Evolutionary conservation across 2,888 invertebrate species (phyloP), one percentile per base, ranked within the genome.

Genomic region (Tiliacea aurago): DNA sequence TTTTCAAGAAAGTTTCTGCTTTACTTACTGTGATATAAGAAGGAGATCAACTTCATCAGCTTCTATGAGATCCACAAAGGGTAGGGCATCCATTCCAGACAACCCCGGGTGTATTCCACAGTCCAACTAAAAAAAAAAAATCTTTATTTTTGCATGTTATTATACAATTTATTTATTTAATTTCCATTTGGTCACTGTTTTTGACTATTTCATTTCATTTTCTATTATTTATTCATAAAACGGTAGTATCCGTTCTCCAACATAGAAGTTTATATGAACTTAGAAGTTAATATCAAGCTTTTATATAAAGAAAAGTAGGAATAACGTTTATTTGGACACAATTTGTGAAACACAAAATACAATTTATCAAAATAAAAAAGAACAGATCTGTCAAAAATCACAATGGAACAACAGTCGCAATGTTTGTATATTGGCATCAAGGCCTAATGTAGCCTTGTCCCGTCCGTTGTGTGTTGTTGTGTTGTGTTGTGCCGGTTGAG

Each of bases 41-140:
- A 99, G 96, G 33, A 99, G 95, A 91, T 99, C 98, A 78, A 99
- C 99, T 96, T 99, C 99, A 93, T 99, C 99, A 0, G 99, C 99
- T 94, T 99, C 99, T 78, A 99, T 99, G 77, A 99, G 96, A 95
- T 99, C 99, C 55, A 99, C 98, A 93, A 99, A 99, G 0, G 99
- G 99, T 51, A 99, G 95, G 2, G 99, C 99, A 93, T 99, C 99
- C 98, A 99, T 99, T 65, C 99, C 99, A 7, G 98, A 98, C 74
- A 99, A 96, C 0, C 99, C 99, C 0, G 99, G 99, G 94, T 99
- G 99, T 86, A 99, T 99, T 1, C 99, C 99, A 94, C 99, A 99
- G 93, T 99, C 99, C 89, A 99, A 94, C 98, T 97, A 89, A 15
- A n/a, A n/a, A n/a, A n/a, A n/a, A n/a, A n/a, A n/a, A n/a, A n/a